Evolutionary conservation across 1,140 invertebrate species (phyloP).

Genomic region (Hermetia illucens): DNA sequence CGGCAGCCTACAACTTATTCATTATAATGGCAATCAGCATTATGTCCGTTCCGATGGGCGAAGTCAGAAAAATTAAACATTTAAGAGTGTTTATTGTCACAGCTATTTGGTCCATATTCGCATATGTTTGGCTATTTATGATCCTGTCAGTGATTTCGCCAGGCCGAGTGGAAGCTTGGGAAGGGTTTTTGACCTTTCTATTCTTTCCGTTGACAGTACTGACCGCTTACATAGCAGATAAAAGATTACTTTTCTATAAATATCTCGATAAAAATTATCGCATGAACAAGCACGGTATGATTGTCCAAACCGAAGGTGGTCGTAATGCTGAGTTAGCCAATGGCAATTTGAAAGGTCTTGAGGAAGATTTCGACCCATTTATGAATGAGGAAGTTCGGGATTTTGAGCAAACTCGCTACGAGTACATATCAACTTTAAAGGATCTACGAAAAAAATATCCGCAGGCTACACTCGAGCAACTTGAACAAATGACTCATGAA

Average conservation of each 20-base stretch:
- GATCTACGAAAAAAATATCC: conserved; percentile 76
- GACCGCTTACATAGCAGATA: conserved; percentile 87
- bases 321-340: conserved; percentile 78
- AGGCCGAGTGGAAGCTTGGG: conserved; percentile 82
- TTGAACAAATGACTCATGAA: conserved; percentile 83
- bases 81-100: conserved; percentile 92
- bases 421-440: conserved; percentile 78
- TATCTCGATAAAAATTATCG: conserved; percentile 78
- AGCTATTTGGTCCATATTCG: conserved; percentile 91
- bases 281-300: conserved; percentile 73
- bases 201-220: conserved; percentile 90
- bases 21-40: conserved; percentile 93
- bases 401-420: conserved; percentile 75
- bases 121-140: conserved; percentile 92
- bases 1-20: conserved; percentile 93
- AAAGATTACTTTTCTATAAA: conserved; percentile 69
- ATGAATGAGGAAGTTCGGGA: conserved; percentile 61
- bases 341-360: conserved; percentile 66
- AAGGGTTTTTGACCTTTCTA: conserved; percentile 79
- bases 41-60: conserved; percentile 70
- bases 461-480: conserved; percentile 59
- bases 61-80: conserved; percentile 85
- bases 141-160: conserved; percentile 72
- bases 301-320: conserved; percentile 67
- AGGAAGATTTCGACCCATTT: conserved; percentile 34